Evolutionary conservation across 2,888 invertebrate species (phyloP), one percentile per base, ranked within the genome.

Genomic region (Brachypterus glaber): DNA sequence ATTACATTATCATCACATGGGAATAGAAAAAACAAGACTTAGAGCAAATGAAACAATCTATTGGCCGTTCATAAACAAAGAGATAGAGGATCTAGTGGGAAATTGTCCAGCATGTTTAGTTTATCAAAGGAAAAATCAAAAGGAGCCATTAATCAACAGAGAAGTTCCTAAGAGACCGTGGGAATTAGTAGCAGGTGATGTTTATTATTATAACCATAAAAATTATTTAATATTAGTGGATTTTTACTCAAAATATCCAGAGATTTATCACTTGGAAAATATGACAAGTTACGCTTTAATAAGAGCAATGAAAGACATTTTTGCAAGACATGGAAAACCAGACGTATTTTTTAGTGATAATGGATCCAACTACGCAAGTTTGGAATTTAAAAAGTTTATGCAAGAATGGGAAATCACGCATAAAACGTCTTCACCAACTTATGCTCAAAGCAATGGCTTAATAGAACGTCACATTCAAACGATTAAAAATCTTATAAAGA

Each of bases 91-190:
- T 35, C 7, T 30, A 14, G 27, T 53, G 16, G 35, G 30, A 12
- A 51, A 48, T 33, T 55, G 51, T 41, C 27, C 45, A 3, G 41
- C 44, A 13, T 56, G 54, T 38, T 36, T 49, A 21, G 47, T 26
- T 25, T 47, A 32, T 30, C 29, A 39, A 24, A 45, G 43, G 26
- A 26, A 17, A 11, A 45, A 41, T 30, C 35, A 39, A 39, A 42
- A 44, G 37, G 51, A 53, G 48, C 26, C 43, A 17, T 29, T 53
- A 25, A 33, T 50, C 5, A 39, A 35, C 15, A 32, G 40, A 25
- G 40, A 47, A 37, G 37, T 45, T 13, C 47, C 48, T 17, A 35
- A 33, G 5, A 38, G 41, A 27, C 51, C 51, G 12, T 54, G 50
- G 50, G 41, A 51, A 40, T 36, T 33, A 16, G 17, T 51, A 16